These are phyloP conservation scores for Thaumetopoea pityocampa DNA, from an alignment of 1,140 invertebrate species.

Conservation along the genomic window DNA sequence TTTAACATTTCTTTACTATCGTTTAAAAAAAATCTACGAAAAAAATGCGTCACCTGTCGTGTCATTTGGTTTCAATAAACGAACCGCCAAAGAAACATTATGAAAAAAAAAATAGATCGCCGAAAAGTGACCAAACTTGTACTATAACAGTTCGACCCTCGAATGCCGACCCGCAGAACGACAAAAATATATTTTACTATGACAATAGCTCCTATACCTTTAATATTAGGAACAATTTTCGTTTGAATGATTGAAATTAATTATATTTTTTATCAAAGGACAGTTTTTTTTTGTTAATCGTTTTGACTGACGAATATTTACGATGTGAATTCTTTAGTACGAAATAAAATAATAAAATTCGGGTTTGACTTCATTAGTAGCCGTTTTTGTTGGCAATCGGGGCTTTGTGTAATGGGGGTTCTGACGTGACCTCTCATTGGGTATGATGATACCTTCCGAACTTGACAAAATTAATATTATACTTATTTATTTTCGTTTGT, in stretches of 20 bases:
- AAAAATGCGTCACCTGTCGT: slow-evolving; percentile 74
- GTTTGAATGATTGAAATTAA: slow-evolving; percentile 3
- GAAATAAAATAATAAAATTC: slow-evolving; percentile 67
- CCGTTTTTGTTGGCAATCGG: slow-evolving; percentile 39
- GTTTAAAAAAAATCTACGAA: slow-evolving; percentile 39
- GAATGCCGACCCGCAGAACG: too few species aligned
- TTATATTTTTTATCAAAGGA: slow-evolving; percentile 48
- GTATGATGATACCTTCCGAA: slow-evolving; percentile 62
- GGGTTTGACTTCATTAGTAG: slow-evolving; percentile 63
- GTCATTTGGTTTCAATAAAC: slow-evolving; percentile 72
- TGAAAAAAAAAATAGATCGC: slow-evolving; percentile 57
- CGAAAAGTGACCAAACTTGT: slow-evolving; percentile 55
- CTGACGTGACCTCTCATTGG: slow-evolving; percentile 30
- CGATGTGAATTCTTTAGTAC: slow-evolving; percentile 65
- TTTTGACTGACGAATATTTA: slow-evolving; percentile 73
- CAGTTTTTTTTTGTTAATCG: slow-evolving; percentile 60
- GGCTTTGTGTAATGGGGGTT: slow-evolving; percentile 46
- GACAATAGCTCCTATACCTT: slow-evolving; percentile 8
- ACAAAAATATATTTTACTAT: neutral
- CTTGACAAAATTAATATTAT: slow-evolving; percentile 20
- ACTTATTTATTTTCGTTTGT: neutral
- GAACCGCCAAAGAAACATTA: slow-evolving; percentile 67
- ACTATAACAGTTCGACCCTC: slow-evolving; percentile 51
- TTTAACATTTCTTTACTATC: slow-evolving; percentile 59
- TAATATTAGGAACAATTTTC: slow-evolving; percentile 16